Evolutionary conservation across 2,113 vertebrate species (phyloP).

Genomic region (Proterorhinus semilunaris): DNA sequence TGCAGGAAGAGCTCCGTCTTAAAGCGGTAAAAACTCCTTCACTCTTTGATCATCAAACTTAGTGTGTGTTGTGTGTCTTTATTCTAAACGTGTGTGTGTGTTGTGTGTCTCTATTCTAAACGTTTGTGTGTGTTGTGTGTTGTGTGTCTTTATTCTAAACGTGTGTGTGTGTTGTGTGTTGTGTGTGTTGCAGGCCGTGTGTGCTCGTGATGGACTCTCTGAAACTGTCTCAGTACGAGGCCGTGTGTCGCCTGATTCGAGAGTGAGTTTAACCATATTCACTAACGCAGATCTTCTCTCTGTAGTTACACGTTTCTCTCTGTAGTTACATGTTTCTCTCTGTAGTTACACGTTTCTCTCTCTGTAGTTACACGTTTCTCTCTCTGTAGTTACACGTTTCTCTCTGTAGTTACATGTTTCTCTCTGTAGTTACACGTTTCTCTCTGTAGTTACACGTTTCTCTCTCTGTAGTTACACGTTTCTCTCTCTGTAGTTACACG

Average conservation of each 20-base stretch:
- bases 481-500: slow-evolving; percentile 81
- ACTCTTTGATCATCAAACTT: no score
- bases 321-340: slow-evolving; percentile 81
- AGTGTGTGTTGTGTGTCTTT: background rate
- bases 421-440: slow-evolving; percentile 81
- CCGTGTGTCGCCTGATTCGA: slow-evolving; percentile 85
- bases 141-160: no score
- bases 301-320: slow-evolving; percentile 81
- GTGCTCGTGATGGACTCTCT: slow-evolving; percentile 93
- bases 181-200: slow-evolving; percentile 82
- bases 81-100: no score
- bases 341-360: slow-evolving; percentile 83
- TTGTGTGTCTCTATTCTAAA: no score
- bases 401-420: slow-evolving; percentile 81
- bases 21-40: slow-evolving; percentile 59
- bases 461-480: slow-evolving; percentile 81
- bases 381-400: slow-evolving; percentile 81
- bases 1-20: slow-evolving; percentile 37
- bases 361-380: slow-evolving; percentile 83
- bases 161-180: slow-evolving; percentile 7
- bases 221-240: slow-evolving; percentile 81
- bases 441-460: slow-evolving; percentile 82
- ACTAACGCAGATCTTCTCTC: no score
- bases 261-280: slow-evolving; percentile 91
- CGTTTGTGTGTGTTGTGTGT: background rate